Evolutionary conservation across 2,888 invertebrate genomes (phyloP).

Genomic region (Nomada goodeniana): DNA sequence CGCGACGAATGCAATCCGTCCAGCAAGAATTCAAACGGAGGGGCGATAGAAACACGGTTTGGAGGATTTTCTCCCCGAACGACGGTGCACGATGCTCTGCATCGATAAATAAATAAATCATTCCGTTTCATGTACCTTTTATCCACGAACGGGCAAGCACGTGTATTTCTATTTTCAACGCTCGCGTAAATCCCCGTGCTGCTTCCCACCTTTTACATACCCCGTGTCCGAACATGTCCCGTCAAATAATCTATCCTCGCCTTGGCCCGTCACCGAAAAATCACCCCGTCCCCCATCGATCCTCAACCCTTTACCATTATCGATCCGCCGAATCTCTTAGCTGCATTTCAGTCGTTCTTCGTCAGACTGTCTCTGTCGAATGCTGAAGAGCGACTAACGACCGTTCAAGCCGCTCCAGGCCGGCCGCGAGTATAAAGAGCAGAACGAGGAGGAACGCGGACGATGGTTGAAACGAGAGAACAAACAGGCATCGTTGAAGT

Average conservation of each 20-base stretch:
- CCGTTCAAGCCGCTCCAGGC: not conserved
- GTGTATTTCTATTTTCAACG: too few relatives aligned
- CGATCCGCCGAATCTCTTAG: not conserved
- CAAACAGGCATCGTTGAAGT: conserved; percentile 75
- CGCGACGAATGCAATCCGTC: not conserved
- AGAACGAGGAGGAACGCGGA: conserved; percentile 10
- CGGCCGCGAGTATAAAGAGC: conserved; percentile 1
- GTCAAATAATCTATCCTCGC: too few relatives aligned
- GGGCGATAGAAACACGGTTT: too few relatives aligned
- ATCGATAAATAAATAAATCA: too few relatives aligned
- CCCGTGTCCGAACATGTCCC: too few relatives aligned
- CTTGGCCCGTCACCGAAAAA: too few relatives aligned
- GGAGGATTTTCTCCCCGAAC: too few relatives aligned
- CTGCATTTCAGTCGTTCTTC: not conserved
- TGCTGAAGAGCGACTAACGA: conserved; percentile 31
- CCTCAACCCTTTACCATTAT: not conserved
- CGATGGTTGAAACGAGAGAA: conserved; percentile 44
- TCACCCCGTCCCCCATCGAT: not conserved
- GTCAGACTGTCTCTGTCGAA: conserved; percentile 13
- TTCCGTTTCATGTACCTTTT: too few relatives aligned
- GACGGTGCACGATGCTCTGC: too few relatives aligned
- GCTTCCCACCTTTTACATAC: too few relatives aligned
- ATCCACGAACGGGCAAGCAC: too few relatives aligned
- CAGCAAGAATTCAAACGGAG: not conserved
- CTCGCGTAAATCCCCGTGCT: too few relatives aligned